A percentile compares a stretch with the other conserved stretches of the same genome.
phyloP scores from a whole-genome alignment of 2,113 vertebrate genomes.

The Myrmecophaga tridactyla region DNA sequence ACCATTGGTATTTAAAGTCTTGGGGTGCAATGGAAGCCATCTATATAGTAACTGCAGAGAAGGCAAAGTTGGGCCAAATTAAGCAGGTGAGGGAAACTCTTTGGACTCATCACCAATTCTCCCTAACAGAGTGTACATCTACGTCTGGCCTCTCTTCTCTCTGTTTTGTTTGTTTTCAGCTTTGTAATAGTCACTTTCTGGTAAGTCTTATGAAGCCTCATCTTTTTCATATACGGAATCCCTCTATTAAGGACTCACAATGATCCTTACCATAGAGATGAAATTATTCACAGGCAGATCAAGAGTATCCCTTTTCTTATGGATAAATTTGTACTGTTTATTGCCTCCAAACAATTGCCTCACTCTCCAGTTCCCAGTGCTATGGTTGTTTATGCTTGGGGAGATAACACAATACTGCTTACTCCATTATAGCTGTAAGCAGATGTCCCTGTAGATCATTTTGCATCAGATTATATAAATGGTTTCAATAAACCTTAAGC shows the following conservation, averaged over 20 bases:
- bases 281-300: neutral
- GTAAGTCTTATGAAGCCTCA: neutral
- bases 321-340: neutral
- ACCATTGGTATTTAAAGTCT: neutral
- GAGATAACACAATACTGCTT: neutral
- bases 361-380: neutral
- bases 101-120: neutral
- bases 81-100: neutral
- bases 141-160: neutral
- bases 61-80: neutral
- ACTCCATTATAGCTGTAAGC: neutral
- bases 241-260: neutral
- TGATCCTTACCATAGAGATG: neutral
- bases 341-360: neutral
- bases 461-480: neutral
- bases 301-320: neutral
- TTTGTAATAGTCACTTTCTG: neutral
- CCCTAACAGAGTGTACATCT: neutral
- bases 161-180: neutral
- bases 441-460: neutral
- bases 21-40: fast-evolving
- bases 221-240: neutral
- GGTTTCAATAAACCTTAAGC: neutral
- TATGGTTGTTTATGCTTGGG: neutral
- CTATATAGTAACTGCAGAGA: neutral